Conservation (phyloP, 2,888 invertebrate species). For the Drosophila kanekoi region DNA sequence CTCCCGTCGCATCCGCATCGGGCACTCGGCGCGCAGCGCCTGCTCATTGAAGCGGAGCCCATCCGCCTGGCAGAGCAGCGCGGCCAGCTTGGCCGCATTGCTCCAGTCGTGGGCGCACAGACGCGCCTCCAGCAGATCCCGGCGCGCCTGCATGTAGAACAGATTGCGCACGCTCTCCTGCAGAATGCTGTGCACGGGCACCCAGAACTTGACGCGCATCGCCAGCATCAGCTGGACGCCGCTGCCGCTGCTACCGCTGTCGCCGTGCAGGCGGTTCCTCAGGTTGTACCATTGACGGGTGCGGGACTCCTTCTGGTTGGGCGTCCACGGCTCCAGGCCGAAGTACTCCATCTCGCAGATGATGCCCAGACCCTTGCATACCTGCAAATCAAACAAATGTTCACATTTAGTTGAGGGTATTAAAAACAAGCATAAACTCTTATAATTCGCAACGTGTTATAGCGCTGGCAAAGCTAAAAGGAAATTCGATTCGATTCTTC, state of each 20-base stretch:
- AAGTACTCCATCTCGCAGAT: conserved; percentile 95
- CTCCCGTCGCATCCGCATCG: conserved; percentile 79
- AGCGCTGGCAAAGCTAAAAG: too few species aligned
- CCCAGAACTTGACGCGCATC: conserved; percentile 93
- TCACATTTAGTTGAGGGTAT: too few species aligned
- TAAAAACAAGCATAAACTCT: too few species aligned
- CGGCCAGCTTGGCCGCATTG: conserved; percentile 90
- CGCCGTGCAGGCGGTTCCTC: conserved; percentile 87
- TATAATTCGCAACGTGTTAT: too few species aligned
- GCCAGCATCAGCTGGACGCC: conserved; percentile 84
- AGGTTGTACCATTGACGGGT: conserved; percentile 95
- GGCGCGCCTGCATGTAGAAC: conserved; percentile 93
- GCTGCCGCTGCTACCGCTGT: conserved; percentile 80
- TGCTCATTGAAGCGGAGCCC: conserved; percentile 83
- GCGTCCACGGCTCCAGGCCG: conserved; percentile 88
- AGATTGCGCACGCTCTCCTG: conserved; percentile 93
- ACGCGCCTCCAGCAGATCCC: conserved; percentile 91
- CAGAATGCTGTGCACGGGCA: conserved; percentile 93
- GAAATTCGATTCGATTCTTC: too few species aligned
- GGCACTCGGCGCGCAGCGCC: conserved; percentile 81
- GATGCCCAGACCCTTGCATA: conserved; percentile 93
- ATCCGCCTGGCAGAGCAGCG: conserved; percentile 90
- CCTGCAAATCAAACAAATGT: conserved; percentile 86
- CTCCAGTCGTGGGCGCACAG: conserved; percentile 90
- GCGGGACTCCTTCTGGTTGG: conserved; percentile 87